Evolutionary conservation across 2,888 invertebrate genomes (phyloP).

Genomic region (Volucella bombylans): DNA sequence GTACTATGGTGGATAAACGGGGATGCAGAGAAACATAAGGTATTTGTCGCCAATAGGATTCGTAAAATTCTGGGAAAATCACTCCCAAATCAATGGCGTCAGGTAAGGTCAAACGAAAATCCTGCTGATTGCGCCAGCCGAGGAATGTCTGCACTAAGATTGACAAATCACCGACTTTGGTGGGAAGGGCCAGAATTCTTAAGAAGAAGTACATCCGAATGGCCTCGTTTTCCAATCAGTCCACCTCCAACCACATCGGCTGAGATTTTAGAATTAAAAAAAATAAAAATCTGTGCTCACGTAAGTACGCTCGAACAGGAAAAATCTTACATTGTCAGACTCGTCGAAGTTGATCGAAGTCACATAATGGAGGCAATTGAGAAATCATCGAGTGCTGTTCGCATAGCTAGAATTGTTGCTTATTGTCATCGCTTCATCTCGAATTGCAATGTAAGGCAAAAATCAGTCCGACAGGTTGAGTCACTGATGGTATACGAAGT

Average conservation of each 20-base stretch:
- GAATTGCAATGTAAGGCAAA: neutral
- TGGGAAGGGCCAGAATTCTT: neutral
- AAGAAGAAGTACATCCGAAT: too few relatives aligned
- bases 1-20: too few relatives aligned
- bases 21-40: neutral
- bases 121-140: neutral
- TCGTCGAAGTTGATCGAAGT: neutral
- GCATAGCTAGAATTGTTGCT: neutral
- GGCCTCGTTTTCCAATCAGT: too few relatives aligned
- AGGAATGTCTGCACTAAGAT: neutral
- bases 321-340: neutral
- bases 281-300: too few relatives aligned
- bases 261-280: too few relatives aligned
- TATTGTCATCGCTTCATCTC: neutral
- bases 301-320: neutral
- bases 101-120: neutral
- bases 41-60: neutral
- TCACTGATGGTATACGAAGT: neutral
- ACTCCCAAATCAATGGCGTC: neutral
- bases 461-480: neutral
- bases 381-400: neutral
- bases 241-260: too few relatives aligned
- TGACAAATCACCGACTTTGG: neutral
- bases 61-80: neutral
- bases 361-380: neutral